Percentiles rank a stretch among this genome's conserved stretches.
Evolutionary conservation across 2,888 invertebrate genomes (phyloP).

Genomic region (Cosmopolites sordidus): DNA sequence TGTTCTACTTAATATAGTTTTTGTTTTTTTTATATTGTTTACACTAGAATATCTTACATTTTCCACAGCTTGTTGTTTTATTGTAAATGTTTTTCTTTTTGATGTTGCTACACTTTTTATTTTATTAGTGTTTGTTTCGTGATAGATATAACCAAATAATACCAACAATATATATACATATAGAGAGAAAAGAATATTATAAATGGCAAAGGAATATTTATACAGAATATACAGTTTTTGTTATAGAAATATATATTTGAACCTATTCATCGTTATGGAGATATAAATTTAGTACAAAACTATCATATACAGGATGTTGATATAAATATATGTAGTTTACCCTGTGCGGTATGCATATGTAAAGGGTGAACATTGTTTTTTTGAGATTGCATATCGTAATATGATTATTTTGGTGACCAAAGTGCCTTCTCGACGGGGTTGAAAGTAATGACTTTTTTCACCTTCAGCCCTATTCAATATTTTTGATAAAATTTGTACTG

Average conservation of each 20-base stretch:
- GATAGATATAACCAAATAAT: constrained; percentile 1
- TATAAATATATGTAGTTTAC: too few species aligned
- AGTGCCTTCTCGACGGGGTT: too few species aligned
- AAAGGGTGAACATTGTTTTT: too few species aligned
- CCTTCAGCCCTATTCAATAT: not conserved
- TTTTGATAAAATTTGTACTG: not conserved
- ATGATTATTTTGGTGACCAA: too few species aligned
- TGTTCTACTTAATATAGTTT: not conserved
- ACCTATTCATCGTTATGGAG: not conserved
- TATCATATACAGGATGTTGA: too few species aligned
- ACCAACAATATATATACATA: not conserved
- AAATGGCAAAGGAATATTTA: not conserved
- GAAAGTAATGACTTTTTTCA: too few species aligned
- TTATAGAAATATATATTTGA: not conserved
- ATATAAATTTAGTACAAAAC: not conserved
- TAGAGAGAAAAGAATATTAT: not conserved
- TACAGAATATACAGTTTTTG: not conserved
- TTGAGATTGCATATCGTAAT: too few species aligned
- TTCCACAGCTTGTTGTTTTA: not conserved
- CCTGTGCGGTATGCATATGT: too few species aligned
- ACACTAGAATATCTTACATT: not conserved
- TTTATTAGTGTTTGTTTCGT: not conserved
- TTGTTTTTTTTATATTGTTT: not conserved
- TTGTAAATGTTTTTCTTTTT: not conserved
- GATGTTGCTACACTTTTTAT: not conserved